phyloP scores from a whole-genome alignment of 1,140 invertebrate genomes.

The Brachionus rotundiformis region DNA sequence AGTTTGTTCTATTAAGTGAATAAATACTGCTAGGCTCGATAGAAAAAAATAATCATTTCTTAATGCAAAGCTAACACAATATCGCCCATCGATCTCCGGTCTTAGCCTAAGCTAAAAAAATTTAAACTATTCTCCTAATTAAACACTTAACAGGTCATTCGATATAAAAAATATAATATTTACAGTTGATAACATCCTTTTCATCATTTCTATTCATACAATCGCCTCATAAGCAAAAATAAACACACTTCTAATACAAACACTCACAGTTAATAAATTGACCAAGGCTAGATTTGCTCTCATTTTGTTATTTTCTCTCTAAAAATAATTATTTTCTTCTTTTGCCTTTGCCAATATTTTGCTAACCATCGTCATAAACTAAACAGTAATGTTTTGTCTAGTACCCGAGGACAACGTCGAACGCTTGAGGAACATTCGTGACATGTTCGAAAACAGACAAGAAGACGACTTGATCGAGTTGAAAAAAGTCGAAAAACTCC shows the following conservation, averaged over 20 bases:
- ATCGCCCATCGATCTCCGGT: neutral
- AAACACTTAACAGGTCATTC: slow-evolving; percentile 18
- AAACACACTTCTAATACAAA: too few relatives aligned
- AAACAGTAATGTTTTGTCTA: neutral
- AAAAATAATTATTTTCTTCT: too few relatives aligned
- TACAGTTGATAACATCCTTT: neutral
- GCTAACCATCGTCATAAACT: too few relatives aligned
- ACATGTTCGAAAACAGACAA: slow-evolving; percentile 41
- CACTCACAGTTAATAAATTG: neutral
- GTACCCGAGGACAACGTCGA: slow-evolving; percentile 50
- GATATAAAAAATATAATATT: slow-evolving; percentile 1
- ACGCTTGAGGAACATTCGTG: slow-evolving; percentile 43
- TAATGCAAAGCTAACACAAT: neutral
- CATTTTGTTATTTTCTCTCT: too few relatives aligned
- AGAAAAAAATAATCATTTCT: neutral
- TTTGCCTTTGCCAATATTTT: too few relatives aligned
- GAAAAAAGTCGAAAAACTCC: slow-evolving; percentile 50
- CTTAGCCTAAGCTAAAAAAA: neutral
- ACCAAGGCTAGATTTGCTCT: neutral
- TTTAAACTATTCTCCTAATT: neutral
- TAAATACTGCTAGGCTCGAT: slow-evolving; percentile 19
- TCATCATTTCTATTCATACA: neutral
- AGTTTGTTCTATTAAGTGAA: slow-evolving; percentile 9
- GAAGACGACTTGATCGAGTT: slow-evolving; percentile 9
- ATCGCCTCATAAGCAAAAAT: neutral